These are phyloP conservation scores for Dastarcus helophoroides DNA, from an alignment of 2,888 invertebrate species.

Conservation along the genomic window DNA sequence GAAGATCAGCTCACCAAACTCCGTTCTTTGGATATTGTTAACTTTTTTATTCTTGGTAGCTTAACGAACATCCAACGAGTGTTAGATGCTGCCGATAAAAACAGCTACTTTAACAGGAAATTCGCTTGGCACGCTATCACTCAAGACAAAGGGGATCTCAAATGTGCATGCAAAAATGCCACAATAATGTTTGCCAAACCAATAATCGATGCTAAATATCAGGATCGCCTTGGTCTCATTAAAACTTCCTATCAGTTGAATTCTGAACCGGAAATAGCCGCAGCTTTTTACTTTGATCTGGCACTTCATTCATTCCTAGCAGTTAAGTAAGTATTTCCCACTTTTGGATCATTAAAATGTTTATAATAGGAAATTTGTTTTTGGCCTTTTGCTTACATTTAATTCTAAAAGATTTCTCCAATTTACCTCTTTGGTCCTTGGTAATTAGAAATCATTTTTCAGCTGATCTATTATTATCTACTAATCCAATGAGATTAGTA, in stretches of 20 bases:
- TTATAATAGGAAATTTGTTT: too few species aligned
- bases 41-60: conserved; percentile 76
- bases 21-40: conserved; percentile 74
- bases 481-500: too few species aligned
- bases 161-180: conserved; percentile 66
- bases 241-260: conserved; percentile 61
- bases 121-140: conserved; percentile 82
- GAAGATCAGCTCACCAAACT: conserved; percentile 60
- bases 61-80: conserved; percentile 50
- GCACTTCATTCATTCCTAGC: conserved; percentile 60
- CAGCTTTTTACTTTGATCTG: conserved; percentile 83
- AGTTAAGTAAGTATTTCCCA: conserved; percentile 65
- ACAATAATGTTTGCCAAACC: conserved; percentile 67
- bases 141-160: conserved; percentile 60
- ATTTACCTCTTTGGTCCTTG: too few species aligned
- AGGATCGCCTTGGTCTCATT: conserved; percentile 58
- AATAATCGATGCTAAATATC: conserved; percentile 52
- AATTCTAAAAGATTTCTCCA: too few species aligned
- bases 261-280: conserved; percentile 61
- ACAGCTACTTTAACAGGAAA: conserved; percentile 66
- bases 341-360: too few species aligned
- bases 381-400: too few species aligned
- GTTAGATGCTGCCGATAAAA: conserved; percentile 49
- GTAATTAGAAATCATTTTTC: too few species aligned
- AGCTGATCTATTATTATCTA: too few species aligned